Evolutionary conservation across 1,140 invertebrate species (phyloP), one percentile per base, ranked within the genome.

Genomic region (Calliphora vicina): DNA sequence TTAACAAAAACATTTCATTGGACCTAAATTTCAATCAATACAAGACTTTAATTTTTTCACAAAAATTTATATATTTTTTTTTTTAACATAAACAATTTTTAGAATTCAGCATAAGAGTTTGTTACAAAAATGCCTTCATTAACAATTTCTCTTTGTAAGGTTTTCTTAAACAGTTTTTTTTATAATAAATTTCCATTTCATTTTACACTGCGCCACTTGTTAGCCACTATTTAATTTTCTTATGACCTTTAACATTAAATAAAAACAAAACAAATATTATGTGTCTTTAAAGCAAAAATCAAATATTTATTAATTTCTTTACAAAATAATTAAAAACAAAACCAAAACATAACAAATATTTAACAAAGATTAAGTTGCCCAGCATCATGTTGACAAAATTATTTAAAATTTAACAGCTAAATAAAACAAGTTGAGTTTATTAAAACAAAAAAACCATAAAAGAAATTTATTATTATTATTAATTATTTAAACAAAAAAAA

Each of bases 261-360:
- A 73, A 73, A 73, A 35, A 76, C 35, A 76, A 6, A 43, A 45
- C 6, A 78, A 67, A 78, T 43, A 78, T 78, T 23, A 78, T 45
- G 74, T 78, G 74, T 78, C 74, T 78, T 78, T 78, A 78, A 67
- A 45, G 74, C 74, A 78, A 78, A 78, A 76, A 76, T 42, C 27
- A 76, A 76, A 76, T 42, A 78, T 2, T 45, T 43, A 78, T 78
- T 42, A 43, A 29, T 43, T 45, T 78, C 42, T 35, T 29, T 76
- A 76, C 20, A 35, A n/a, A 35, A 29, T 35, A 76, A 42, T n/a
- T n/a, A n/a, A n/a, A 35, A n/a, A 42, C 29, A 42, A 42, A 42
- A 35, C 12, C 27, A 78, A 20, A n/a, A 35, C 10, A 27, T 6
- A 42, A 76, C 15, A 35, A 78, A 23, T 9, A 43, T 45, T n/a